phyloP scores from a whole-genome alignment of 2,888 invertebrate genomes.

The Leucania comma region DNA sequence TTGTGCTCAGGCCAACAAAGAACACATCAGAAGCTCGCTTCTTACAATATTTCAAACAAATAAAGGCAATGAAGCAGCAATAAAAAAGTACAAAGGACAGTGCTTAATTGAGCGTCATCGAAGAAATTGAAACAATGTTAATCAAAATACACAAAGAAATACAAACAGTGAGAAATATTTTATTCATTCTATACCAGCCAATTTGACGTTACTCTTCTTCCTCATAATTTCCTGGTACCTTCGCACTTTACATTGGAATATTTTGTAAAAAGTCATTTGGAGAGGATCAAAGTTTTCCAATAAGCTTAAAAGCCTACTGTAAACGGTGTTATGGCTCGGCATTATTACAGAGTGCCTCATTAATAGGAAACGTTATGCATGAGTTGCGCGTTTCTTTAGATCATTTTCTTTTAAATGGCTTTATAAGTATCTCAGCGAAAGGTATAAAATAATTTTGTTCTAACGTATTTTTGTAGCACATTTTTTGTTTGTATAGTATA shows the following conservation, averaged over 20 bases:
- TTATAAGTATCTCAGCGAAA: slow-evolving; percentile 35
- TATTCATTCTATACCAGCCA: slow-evolving; percentile 30
- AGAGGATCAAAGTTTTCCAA: slow-evolving; percentile 64
- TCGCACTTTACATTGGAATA: slow-evolving; percentile 42
- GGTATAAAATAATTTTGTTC: slow-evolving; percentile 2
- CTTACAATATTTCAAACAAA: slow-evolving; percentile 29
- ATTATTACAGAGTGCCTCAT: slow-evolving; percentile 52
- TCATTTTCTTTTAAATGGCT: slow-evolving; percentile 51
- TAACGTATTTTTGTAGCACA: not conserved
- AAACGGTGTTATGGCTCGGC: slow-evolving; percentile 43
- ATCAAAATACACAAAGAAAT: slow-evolving; percentile 31
- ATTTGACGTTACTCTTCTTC: slow-evolving; percentile 41
- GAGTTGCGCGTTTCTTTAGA: slow-evolving; percentile 42
- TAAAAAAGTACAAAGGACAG: slow-evolving; percentile 39
- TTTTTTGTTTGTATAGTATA: slow-evolving; percentile 2
- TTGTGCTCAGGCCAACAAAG: slow-evolving; percentile 21
- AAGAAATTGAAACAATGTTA: slow-evolving; percentile 41
- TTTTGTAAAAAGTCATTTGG: slow-evolving; percentile 54
- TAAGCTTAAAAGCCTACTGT: slow-evolving; percentile 59
- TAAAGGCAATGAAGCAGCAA: slow-evolving; percentile 17
- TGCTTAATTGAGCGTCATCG: slow-evolving; percentile 37
- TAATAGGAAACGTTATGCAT: slow-evolving; percentile 52
- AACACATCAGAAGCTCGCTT: slow-evolving; percentile 28
- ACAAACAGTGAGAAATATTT: slow-evolving; percentile 29
- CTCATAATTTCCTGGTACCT: slow-evolving; percentile 46